Conservation (phyloP, 2,888 invertebrate genomes). For the Tachina grossa region DNA sequence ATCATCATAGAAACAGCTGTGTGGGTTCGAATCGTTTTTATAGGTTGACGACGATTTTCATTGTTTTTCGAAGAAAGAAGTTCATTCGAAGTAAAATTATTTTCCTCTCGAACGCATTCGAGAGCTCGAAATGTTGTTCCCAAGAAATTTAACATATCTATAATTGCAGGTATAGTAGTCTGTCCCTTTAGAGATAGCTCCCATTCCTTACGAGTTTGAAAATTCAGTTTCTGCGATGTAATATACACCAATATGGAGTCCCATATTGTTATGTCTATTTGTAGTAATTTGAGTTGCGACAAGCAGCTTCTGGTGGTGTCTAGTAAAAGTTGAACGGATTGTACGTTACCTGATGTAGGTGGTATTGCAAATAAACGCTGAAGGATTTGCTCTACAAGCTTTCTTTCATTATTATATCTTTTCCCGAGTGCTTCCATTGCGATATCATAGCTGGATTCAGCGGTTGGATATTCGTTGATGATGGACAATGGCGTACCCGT, state of each 20-base stretch:
- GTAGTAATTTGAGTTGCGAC: neutral
- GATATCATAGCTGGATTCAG: slow-evolving; percentile 45
- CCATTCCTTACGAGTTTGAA: neutral
- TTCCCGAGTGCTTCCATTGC: neutral
- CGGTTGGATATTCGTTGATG: slow-evolving; percentile 46
- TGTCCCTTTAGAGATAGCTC: neutral
- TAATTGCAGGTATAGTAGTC: neutral
- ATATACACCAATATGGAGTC: neutral
- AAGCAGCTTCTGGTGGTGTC: neutral
- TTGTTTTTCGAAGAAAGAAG: too few relatives aligned
- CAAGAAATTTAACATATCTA: neutral
- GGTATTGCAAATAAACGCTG: neutral
- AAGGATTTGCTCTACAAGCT: neutral
- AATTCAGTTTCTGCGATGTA: neutral
- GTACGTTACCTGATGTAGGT: neutral
- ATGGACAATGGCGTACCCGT: slow-evolving; percentile 36
- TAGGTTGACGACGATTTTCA: too few relatives aligned
- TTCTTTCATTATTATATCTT: slow-evolving; percentile 9
- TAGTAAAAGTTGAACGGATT: too few relatives aligned
- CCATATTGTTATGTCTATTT: too few relatives aligned
- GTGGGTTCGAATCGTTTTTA: too few relatives aligned
- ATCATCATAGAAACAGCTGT: neutral
- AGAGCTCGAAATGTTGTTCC: neutral
- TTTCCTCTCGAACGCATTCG: neutral
- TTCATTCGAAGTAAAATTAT: neutral